These are phyloP conservation scores for Caenorhabditis tropicalis DNA, from an alignment of 1,140 invertebrate genomes.

Conservation along the genomic window DNA sequence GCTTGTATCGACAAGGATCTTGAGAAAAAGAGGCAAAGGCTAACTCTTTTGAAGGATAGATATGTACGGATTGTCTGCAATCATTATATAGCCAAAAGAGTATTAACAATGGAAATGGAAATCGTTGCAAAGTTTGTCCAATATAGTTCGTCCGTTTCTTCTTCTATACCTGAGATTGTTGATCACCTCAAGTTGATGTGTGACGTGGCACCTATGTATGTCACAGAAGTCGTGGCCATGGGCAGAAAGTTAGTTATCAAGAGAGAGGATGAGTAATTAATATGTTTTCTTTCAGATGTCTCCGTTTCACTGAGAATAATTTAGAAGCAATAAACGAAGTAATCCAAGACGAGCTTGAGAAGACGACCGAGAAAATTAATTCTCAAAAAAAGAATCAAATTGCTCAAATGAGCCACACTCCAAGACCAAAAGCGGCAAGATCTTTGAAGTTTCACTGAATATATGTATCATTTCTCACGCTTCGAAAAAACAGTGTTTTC, in stretches of 20 bases:
- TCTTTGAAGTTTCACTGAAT: constrained; percentile 13
- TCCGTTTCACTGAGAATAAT: constrained; percentile 1
- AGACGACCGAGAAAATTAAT: constrained; percentile 39
- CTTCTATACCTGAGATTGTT: neutral
- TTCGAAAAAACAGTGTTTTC: too few relatives aligned
- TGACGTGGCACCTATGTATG: constrained; percentile 5
- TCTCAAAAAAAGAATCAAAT: neutral
- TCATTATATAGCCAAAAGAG: neutral
- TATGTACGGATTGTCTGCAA: constrained; percentile 23
- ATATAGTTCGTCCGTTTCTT: neutral
- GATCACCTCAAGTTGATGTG: constrained; percentile 20
- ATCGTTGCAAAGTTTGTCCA: neutral
- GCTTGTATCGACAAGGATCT: neutral
- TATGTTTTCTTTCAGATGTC: neutral
- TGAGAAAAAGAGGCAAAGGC: neutral
- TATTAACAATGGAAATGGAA: neutral
- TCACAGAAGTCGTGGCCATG: neutral
- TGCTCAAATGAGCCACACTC: constrained; percentile 20
- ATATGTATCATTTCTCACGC: neutral
- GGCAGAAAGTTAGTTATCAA: neutral
- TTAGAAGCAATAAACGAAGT: constrained; percentile 35
- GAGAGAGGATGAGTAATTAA: neutral
- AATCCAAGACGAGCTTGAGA: constrained; percentile 44
- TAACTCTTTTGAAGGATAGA: neutral
- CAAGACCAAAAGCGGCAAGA: constrained; percentile 12